These are phyloP conservation scores for Axinella damicornis DNA, from an alignment of 37 sponge, comb jelly and placozoan genomes.

Conservation along the genomic window DNA sequence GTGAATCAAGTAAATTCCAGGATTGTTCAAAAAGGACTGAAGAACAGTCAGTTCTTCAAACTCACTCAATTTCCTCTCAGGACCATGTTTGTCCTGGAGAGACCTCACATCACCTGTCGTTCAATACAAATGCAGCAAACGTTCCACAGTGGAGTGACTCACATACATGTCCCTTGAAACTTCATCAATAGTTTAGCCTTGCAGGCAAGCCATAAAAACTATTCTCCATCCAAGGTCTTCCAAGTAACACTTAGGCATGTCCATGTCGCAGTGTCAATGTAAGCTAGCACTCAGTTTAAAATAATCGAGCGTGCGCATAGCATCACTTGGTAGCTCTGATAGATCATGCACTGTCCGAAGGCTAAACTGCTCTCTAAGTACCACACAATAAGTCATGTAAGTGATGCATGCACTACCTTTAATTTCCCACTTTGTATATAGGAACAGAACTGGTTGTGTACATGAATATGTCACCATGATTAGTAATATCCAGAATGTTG, in stretches of 20 bases:
- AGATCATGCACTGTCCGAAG: no score
- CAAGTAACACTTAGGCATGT: not conserved
- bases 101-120: not conserved
- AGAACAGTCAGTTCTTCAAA: slow-evolving; percentile 14
- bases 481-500: slow-evolving; percentile 2
- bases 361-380: no score
- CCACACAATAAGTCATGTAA: no score
- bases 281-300: no score
- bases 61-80: not conserved
- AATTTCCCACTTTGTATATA: no score
- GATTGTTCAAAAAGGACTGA: slow-evolving; percentile 8
- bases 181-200: not conserved
- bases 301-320: no score
- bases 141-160: not conserved
- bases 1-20: not conserved
- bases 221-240: slow-evolving; percentile 8
- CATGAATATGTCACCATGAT: not conserved
- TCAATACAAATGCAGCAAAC: not conserved
- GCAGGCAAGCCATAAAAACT: not conserved
- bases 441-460: no score
- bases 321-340: no score
- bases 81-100: not conserved
- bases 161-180: not conserved
- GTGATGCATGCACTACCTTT: no score
- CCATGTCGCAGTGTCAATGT: no score